Evolutionary conservation across 2,797 vertebrate genomes (phyloP).

Genomic region (Ctenopoma kingsleyae): DNA sequence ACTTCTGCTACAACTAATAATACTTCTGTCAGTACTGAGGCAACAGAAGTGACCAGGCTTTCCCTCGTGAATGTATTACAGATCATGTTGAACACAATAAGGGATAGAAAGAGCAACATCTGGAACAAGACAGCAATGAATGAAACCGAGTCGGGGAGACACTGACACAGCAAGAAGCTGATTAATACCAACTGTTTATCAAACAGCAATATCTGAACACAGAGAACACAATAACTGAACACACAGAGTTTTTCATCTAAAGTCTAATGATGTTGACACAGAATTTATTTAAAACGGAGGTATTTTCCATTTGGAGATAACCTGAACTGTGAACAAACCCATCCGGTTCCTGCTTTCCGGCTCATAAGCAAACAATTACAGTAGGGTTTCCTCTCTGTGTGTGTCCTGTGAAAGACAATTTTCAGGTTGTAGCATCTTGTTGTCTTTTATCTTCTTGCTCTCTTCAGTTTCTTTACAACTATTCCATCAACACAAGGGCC

Average conservation of each 20-base stretch:
- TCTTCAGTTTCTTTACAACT: slow-evolving; percentile 43
- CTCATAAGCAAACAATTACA: slow-evolving; percentile 70
- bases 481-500: slow-evolving; percentile 39
- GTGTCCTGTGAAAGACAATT: slow-evolving; percentile 73
- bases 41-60: slow-evolving; percentile 43
- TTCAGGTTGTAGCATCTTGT: slow-evolving; percentile 61
- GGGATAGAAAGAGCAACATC: slow-evolving; percentile 20
- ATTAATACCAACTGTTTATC: slow-evolving; percentile 68
- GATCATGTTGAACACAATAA: slow-evolving; percentile 14
- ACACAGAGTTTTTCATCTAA: slow-evolving; percentile 49
- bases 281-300: slow-evolving; percentile 51
- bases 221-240: slow-evolving; percentile 30
- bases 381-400: slow-evolving; percentile 40
- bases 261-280: slow-evolving; percentile 52
- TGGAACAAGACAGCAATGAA: slow-evolving; percentile 18
- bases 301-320: slow-evolving; percentile 61
- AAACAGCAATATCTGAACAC: slow-evolving; percentile 53
- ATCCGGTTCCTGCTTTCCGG: slow-evolving; percentile 40
- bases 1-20: slow-evolving; percentile 59
- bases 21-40: slow-evolving; percentile 60
- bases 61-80: slow-evolving; percentile 41
- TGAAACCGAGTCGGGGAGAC: slow-evolving; percentile 35
- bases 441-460: slow-evolving; percentile 46
- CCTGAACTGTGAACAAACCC: slow-evolving; percentile 53
- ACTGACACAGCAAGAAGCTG: slow-evolving; percentile 54